Evolutionary conservation across 2,113 vertebrate species (phyloP), one percentile per base, ranked within the genome.

Genomic region (Atractosteus spatula): DNA sequence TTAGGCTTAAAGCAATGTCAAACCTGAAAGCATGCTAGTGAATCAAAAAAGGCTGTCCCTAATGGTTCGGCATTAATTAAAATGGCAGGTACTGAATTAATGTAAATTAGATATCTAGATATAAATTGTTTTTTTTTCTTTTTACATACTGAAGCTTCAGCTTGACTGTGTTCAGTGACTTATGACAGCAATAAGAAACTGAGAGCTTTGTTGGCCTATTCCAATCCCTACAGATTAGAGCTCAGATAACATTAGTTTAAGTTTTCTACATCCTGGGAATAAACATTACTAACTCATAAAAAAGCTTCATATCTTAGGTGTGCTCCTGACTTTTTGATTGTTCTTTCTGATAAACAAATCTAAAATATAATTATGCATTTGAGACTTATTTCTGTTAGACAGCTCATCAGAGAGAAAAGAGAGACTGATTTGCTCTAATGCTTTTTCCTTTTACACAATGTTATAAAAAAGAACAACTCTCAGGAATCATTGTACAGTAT

Each of bases 41-140:
- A 65, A 65, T 16, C 62, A 65, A 6, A 65, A 1, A 65, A 65
- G 10, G 17, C 17, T 65, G 8, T 65, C 62, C 62, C 62, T 41
- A 41, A 43, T 8, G 17, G 41, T 41, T 29, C 62, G 3, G 41
- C 7, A 65, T 65, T 65, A 66, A 12, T 66, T 66, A 44, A 66
- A 44, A 14, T 44, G 64, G 11, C 42, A 10, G 14, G 43, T 43
- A 13, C 11, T 44, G 64, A 66, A 66, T 14, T 66, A 14, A 13
- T 44, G 41, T 14, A 45, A 66, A 66, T 66, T 66, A 12, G 3
- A 66, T 45, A 14, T 66, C 64, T 41, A 66, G 64, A 66, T 12
- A 42, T 44, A 29, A 66, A 43, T 29, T 3, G 14, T 66, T 13
- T 1, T 12, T 66, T 29, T 13, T 41, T 43, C 64, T 11, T 41